Evolutionary conservation across 2,888 invertebrate genomes (phyloP), one percentile per base, ranked within the genome.

Genomic region (Branchellion lobata): DNA sequence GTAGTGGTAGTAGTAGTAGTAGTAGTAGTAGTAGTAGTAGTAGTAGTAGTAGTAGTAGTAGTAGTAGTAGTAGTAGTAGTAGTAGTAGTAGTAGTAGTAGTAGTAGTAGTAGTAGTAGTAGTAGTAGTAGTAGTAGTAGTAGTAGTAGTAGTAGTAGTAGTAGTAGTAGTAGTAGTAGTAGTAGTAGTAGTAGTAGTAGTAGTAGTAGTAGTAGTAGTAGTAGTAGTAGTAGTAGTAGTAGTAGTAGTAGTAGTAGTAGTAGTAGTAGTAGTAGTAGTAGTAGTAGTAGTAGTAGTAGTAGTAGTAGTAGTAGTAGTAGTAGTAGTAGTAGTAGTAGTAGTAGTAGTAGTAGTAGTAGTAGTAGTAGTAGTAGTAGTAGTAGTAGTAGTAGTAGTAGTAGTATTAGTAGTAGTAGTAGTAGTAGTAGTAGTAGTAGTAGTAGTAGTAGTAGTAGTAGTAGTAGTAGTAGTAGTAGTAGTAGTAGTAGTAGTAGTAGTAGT

Each of bases 401-500:
- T 40, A 14, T 5, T 40, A 40, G 40, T 40, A 14, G 14, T 40
- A 40, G 40, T 40, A 40, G 40, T 40, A 51, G 53, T 51, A 51
- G 14, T 51, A 51, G n/a, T n/a, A n/a, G n/a, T n/a, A n/a, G n/a
- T n/a, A n/a, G n/a, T n/a, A n/a, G n/a, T n/a, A n/a, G n/a, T n/a
- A n/a, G n/a, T n/a, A n/a, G n/a, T n/a, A n/a, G n/a, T n/a, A n/a
- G n/a, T n/a, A n/a, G n/a, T n/a, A n/a, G 53, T 51, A 51, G 53
- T 51, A 51, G 53, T 51, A 51, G 53, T 34, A 34, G 27, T 75
- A 75, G 53, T 51, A 51, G 53, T 51, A 51, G 53, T 51, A 51
- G 53, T 51, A 51, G 53, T 51, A 51, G 53, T 51, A 51, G 53
- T 51, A 51, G 53, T 51, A 51, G 53, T 51, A 51, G 53, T 51